Conservation (phyloP, 2,888 invertebrate genomes). For the Neoscelio sp. region DNA sequence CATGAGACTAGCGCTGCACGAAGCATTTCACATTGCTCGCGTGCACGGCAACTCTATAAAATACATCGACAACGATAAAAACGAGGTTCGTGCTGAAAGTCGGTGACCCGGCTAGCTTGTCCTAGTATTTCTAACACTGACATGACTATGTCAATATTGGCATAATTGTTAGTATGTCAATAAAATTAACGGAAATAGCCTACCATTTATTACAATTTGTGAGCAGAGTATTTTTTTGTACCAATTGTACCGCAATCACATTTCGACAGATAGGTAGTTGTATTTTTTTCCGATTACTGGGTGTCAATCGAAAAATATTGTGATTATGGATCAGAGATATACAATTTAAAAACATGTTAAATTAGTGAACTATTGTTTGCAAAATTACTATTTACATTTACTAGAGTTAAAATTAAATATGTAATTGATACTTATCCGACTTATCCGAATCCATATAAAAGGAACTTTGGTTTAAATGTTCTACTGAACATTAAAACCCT, state of each 20-base stretch:
- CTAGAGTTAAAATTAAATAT: too few species aligned
- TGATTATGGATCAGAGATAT: too few species aligned
- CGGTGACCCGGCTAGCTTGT: constrained; percentile 63
- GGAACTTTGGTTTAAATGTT: too few species aligned
- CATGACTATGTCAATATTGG: constrained; percentile 62
- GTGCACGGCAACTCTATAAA: constrained; percentile 56
- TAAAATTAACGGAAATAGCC: constrained; percentile 58
- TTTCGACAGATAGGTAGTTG: neutral
- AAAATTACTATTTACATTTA: too few species aligned
- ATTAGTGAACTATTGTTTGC: too few species aligned
- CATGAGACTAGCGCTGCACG: constrained; percentile 44
- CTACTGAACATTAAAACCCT: too few species aligned
- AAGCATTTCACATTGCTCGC: constrained; percentile 52
- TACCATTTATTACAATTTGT: constrained; percentile 47
- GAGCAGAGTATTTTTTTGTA: constrained; percentile 29
- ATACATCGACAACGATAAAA: constrained; percentile 58
- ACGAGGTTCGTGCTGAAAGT: constrained; percentile 65
- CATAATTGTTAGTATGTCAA: constrained; percentile 58
- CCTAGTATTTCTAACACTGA: constrained; percentile 61
- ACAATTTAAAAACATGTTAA: too few species aligned
- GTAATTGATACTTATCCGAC: too few species aligned
- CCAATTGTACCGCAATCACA: constrained; percentile 38
- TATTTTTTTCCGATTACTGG: constrained; percentile 4
- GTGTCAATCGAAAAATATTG: constrained; percentile 23
- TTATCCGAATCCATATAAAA: too few species aligned